These are phyloP conservation scores for Rhombomys opimus DNA, from an alignment of 2,113 vertebrate genomes.

Conservation along the genomic window DNA sequence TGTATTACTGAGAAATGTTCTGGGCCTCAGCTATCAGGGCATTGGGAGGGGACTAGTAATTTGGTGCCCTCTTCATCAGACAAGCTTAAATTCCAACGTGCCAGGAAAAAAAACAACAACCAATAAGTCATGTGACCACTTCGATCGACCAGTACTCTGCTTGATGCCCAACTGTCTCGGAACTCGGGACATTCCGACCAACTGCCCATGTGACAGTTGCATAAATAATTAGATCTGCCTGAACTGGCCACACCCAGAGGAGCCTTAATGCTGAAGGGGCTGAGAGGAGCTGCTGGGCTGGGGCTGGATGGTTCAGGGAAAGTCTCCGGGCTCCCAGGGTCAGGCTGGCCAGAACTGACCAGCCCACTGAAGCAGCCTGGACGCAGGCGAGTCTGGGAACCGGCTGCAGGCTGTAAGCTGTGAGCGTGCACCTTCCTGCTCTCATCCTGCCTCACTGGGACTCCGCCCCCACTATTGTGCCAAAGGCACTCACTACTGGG, in stretches of 20 bases:
- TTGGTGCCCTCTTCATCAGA: neutral
- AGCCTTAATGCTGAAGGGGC: neutral
- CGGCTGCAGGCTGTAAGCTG: neutral
- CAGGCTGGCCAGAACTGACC: neutral
- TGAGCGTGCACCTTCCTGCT: neutral
- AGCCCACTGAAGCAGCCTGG: neutral
- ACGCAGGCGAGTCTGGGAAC: neutral
- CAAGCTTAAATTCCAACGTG: neutral
- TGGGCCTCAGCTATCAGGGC: neutral
- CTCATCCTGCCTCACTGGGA: rapidly evolving
- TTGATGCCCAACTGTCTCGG: neutral
- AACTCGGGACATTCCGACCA: conserved; percentile 41
- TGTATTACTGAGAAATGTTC: neutral
- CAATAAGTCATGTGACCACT: neutral
- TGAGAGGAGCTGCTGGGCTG: neutral
- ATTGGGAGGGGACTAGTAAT: neutral
- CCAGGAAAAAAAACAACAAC: neutral
- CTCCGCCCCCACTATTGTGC: neutral
- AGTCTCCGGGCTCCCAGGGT: rapidly evolving
- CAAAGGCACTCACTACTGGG: rapidly evolving
- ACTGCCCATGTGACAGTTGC: neutral
- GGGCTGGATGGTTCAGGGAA: neutral
- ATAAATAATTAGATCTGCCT: neutral
- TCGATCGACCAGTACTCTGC: neutral
- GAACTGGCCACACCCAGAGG: neutral